These are phyloP conservation scores for Nycticebus coucang DNA, from an alignment of 2,113 vertebrate species.

Conservation along the genomic window DNA sequence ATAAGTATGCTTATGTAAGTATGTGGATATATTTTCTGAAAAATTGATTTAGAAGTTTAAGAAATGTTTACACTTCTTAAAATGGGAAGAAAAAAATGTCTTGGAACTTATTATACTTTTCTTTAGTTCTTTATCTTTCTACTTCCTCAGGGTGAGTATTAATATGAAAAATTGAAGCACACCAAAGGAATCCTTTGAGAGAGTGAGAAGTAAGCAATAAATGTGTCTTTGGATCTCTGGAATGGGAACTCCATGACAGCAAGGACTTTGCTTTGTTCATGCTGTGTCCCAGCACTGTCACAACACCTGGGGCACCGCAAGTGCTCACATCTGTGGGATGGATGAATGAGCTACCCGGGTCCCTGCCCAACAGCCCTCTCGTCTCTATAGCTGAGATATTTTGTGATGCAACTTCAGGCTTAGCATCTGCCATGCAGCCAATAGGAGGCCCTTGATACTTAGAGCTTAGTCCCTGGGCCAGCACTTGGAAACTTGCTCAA, in stretches of 20 bases:
- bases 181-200: background rate
- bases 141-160: background rate
- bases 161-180: background rate
- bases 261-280: background rate
- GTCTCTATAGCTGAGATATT: background rate
- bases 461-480: background rate
- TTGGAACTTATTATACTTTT: conserved; percentile 1
- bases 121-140: conserved; percentile 13
- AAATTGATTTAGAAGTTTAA: conserved; percentile 19
- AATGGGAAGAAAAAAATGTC: background rate
- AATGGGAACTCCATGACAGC: background rate
- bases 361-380: background rate
- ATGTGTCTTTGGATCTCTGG: background rate
- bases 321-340: background rate
- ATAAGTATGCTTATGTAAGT: background rate
- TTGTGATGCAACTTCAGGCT: background rate
- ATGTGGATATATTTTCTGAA: conserved; percentile 32
- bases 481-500: background rate
- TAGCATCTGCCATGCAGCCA: background rate
- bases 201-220: background rate
- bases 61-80: conserved; percentile 46
- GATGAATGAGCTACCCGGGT: background rate
- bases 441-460: background rate
- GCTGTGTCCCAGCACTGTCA: background rate
- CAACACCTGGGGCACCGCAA: background rate